phyloP scores from a whole-genome alignment of 2,888 invertebrate species.

The Lycia hirtaria region DNA sequence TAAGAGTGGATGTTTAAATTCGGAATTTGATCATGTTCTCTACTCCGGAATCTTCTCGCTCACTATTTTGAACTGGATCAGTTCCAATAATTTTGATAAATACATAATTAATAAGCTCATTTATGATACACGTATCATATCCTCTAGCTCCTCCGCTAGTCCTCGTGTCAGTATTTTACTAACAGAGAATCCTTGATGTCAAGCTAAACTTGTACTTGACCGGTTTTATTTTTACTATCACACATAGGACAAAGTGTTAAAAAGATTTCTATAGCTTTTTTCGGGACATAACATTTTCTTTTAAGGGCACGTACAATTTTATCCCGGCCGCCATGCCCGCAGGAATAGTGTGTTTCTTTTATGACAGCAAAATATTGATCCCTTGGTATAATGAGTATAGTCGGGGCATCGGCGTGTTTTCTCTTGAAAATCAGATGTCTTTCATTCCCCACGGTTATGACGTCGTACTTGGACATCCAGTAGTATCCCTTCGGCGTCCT shows the following conservation, averaged over 20 bases:
- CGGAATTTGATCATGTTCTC: no score
- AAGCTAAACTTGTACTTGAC: no score
- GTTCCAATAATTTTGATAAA: no score
- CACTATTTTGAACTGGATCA: no score
- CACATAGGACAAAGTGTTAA: conserved; percentile 41
- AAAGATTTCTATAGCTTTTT: conserved; percentile 39
- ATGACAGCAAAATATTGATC: conserved; percentile 39
- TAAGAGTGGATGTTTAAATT: no score
- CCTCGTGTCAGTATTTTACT: no score
- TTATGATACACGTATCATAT: no score
- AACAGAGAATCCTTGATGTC: no score
- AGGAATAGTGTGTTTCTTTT: conserved; percentile 39
- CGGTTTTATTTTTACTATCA: conserved; percentile 36
- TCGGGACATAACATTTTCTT: conserved; percentile 40
- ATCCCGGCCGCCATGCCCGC: conserved; percentile 46
- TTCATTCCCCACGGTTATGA: conserved; percentile 30
- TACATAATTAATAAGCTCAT: no score
- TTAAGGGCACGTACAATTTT: conserved; percentile 43
- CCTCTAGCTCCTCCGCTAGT: no score
- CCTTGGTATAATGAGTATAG: conserved; percentile 38
- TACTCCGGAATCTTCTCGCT: no score
- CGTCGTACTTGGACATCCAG: conserved; percentile 41
- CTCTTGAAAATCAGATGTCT: conserved; percentile 38
- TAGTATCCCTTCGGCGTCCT: conserved; percentile 19
- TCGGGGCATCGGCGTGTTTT: conserved; percentile 29